A percentile compares a stretch with the other conserved stretches of the same genome.
Conservation (phyloP, 2,797 vertebrate genomes). For the Pipistrellus pygmaeus region DNA sequence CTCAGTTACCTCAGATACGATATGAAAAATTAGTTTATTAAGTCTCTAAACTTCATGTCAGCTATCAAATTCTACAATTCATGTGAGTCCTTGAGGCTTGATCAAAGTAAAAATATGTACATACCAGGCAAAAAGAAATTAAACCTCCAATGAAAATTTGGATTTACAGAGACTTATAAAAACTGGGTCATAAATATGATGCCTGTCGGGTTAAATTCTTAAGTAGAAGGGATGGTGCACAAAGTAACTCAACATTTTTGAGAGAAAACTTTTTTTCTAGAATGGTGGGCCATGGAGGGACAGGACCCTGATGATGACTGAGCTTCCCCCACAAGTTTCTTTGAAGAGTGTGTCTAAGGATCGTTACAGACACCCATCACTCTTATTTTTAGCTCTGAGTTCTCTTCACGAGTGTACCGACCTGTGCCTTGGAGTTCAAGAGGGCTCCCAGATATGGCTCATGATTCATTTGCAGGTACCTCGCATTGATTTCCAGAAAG, state of each 20-base stretch:
- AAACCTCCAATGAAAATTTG: not conserved
- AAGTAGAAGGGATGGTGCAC: not conserved
- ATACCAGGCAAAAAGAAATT: not conserved
- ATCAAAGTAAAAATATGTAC: not conserved
- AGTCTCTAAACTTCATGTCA: conserved; percentile 1
- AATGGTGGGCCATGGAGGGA: not conserved
- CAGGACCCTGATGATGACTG: not conserved
- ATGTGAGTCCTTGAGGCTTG: not conserved
- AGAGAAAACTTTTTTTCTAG: not conserved
- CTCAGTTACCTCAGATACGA: not conserved
- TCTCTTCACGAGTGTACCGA: conserved; percentile 64
- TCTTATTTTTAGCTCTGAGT: conserved; percentile 82
- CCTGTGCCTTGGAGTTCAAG: conserved; percentile 61
- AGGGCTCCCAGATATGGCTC: conserved; percentile 67
- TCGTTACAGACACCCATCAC: conserved; percentile 59
- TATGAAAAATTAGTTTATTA: not conserved
- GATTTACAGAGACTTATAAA: not conserved
- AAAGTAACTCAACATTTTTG: not conserved
- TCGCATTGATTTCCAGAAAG: conserved; percentile 54
- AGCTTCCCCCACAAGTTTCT: conserved; percentile 17
- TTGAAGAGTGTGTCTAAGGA: conserved; percentile 68
- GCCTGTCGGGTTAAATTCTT: not conserved
- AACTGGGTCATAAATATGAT: not conserved
- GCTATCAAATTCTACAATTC: conserved; percentile 2
- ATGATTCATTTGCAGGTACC: conserved; percentile 74